These are phyloP conservation scores for Zelleria hepariella DNA, from an alignment of 2,888 invertebrate genomes.

Conservation along the genomic window DNA sequence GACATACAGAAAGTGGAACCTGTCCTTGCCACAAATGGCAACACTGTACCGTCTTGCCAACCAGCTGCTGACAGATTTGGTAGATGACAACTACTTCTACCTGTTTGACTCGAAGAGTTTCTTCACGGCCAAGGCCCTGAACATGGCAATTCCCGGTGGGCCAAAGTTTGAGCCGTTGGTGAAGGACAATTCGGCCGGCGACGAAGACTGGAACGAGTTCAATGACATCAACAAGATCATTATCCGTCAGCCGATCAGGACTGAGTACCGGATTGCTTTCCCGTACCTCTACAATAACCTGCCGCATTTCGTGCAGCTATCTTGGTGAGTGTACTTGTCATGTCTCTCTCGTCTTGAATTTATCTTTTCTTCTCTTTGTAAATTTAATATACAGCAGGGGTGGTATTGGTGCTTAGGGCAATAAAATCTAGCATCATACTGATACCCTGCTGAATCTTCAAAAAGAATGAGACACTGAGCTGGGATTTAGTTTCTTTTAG, in stretches of 20 bases:
- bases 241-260: constrained; percentile 97
- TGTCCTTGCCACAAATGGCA: constrained; percentile 97
- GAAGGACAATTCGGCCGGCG: constrained; percentile 96
- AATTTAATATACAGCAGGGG: too few species aligned
- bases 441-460: too few species aligned
- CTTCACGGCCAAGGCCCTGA: constrained; percentile 99
- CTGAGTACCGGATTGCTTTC: constrained; percentile 99
- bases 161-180: constrained; percentile 99
- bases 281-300: constrained; percentile 99
- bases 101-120: constrained; percentile 99
- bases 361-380: too few species aligned
- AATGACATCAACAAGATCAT: constrained; percentile 99
- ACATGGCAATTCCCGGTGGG: constrained; percentile 99
- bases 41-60: constrained; percentile 97
- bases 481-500: too few species aligned
- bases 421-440: too few species aligned
- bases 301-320: constrained; percentile 98
- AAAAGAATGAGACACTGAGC: too few species aligned
- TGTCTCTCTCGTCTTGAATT: too few species aligned
- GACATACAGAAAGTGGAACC: constrained; percentile 97
- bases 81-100: constrained; percentile 99
- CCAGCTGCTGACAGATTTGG: constrained; percentile 96
- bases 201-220: constrained; percentile 99
- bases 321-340: constrained; percentile 94
- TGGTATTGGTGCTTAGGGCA: too few species aligned